Evolutionary conservation across 2,888 invertebrate species (phyloP).

Genomic region (Xylota sylvarum): DNA sequence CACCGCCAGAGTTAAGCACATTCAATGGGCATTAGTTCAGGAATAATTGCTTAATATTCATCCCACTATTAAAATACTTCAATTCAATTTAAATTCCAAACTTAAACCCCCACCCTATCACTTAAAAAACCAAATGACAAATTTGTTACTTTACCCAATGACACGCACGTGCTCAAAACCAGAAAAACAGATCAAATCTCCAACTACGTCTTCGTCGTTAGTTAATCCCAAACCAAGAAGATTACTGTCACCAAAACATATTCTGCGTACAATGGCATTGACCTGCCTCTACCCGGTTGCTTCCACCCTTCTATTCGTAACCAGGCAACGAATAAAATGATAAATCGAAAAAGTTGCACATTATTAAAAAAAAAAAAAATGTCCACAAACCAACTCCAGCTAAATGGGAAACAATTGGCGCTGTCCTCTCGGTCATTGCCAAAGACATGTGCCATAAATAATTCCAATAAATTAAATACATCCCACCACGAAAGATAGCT

Average conservation of each 20-base stretch:
- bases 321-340: constrained; percentile 40
- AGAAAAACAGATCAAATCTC: constrained; percentile 62
- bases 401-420: constrained; percentile 63
- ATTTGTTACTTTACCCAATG: constrained; percentile 69
- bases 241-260: constrained; percentile 85
- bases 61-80: neutral
- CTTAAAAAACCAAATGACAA: constrained; percentile 55
- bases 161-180: constrained; percentile 71
- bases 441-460: constrained; percentile 82
- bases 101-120: neutral
- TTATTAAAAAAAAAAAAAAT: constrained; percentile 66
- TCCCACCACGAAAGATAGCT: constrained; percentile 81
- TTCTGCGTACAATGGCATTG: constrained; percentile 80
- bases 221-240: constrained; percentile 83
- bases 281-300: constrained; percentile 77
- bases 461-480: constrained; percentile 85
- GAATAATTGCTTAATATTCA: constrained; percentile 65
- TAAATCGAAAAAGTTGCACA: constrained; percentile 72
- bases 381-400: constrained; percentile 34
- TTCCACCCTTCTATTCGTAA: constrained; percentile 39
- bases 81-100: constrained; percentile 35
- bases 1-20: constrained; percentile 32
- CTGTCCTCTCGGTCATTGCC: constrained; percentile 62
- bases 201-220: constrained; percentile 76
- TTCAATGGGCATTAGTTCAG: constrained; percentile 24